These are phyloP conservation scores for Chymomyza procnemis DNA, from an alignment of 2,888 invertebrate genomes.

Conservation along the genomic window DNA sequence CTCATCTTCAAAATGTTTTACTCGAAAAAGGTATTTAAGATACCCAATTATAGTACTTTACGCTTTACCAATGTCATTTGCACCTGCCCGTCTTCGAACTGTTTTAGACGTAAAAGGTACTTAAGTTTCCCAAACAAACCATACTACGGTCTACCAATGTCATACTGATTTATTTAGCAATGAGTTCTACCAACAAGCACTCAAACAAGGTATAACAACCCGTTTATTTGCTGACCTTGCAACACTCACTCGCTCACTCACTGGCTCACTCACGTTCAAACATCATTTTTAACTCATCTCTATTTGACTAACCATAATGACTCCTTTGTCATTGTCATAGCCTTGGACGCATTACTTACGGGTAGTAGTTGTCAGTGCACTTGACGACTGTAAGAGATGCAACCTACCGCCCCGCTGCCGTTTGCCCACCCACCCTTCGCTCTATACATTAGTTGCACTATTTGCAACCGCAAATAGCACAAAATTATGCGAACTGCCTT, in stretches of 20 bases:
- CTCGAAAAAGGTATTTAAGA: too few relatives aligned
- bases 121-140: too few relatives aligned
- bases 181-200: neutral
- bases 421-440: too few relatives aligned
- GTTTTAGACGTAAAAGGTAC: too few relatives aligned
- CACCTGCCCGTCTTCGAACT: too few relatives aligned
- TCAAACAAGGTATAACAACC: neutral
- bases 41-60: too few relatives aligned
- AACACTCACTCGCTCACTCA: too few relatives aligned
- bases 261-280: neutral
- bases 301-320: neutral
- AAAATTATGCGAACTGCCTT: slow-evolving; percentile 46
- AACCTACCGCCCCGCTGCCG: too few relatives aligned
- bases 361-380: neutral
- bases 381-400: neutral
- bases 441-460: neutral
- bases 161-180: too few relatives aligned
- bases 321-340: neutral
- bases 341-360: neutral
- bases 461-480: slow-evolving; percentile 55
- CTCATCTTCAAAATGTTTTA: too few relatives aligned
- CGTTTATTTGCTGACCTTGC: neutral
- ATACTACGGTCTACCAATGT: too few relatives aligned
- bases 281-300: neutral
- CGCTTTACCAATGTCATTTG: too few relatives aligned